Conservation (phyloP, 2,113 vertebrate genomes). For the Mohoua ochrocephala region DNA sequence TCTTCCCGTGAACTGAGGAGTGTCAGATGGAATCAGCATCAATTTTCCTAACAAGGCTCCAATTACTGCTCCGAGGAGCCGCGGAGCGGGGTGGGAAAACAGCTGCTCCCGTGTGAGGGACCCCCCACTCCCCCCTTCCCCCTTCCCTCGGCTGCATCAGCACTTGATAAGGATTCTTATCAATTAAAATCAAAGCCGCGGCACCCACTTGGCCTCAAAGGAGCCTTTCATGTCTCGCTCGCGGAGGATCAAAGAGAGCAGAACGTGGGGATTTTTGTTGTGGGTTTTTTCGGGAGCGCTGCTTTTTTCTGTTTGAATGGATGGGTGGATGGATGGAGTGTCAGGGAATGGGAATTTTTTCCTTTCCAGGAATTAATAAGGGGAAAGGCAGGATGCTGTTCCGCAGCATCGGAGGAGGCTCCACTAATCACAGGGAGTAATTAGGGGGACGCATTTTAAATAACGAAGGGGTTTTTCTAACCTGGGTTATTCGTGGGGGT, state of each 20-base stretch:
- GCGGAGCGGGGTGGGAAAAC: neutral
- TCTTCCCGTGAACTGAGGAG: slow-evolving; percentile 28
- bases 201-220: neutral
- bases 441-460: neutral
- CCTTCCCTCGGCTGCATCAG: neutral
- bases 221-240: neutral
- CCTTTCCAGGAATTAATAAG: neutral
- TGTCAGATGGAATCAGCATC: slow-evolving; percentile 38
- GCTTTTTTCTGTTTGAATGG: neutral
- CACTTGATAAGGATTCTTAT: neutral
- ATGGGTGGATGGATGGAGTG: neutral
- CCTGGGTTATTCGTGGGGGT: neutral
- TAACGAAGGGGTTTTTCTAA: neutral
- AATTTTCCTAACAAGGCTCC: slow-evolving; percentile 21
- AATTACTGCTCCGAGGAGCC: neutral
- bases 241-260: neutral
- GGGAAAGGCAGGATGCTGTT: neutral
- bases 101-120: neutral
- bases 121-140: neutral
- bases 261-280: fast-evolving
- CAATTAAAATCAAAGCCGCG: neutral
- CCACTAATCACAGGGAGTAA: fast-evolving
- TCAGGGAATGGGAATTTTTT: neutral
- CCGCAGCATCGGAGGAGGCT: neutral
- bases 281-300: neutral